These are phyloP conservation scores for Eurytoma adleriae DNA, from an alignment of 2,888 invertebrate species.

Conservation along the genomic window DNA sequence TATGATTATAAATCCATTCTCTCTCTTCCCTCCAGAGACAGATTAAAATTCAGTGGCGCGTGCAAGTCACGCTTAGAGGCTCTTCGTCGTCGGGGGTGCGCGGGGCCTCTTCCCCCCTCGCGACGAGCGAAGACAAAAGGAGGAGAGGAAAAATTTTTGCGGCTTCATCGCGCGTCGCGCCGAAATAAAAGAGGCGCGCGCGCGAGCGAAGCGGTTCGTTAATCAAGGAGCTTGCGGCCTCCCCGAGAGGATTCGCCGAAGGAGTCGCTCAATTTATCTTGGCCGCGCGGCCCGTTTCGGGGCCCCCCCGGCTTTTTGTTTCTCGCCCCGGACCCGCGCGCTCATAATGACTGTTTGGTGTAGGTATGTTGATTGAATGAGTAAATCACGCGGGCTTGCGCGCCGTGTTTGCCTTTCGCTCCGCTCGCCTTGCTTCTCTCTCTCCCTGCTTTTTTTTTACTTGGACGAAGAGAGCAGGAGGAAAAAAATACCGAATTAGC, in stretches of 20 bases:
- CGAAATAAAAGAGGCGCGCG: background rate
- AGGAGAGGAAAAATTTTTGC: slow-evolving; percentile 12
- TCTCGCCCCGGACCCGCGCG: slow-evolving; percentile 2
- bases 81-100: too few relatives aligned
- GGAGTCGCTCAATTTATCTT: slow-evolving; percentile 51
- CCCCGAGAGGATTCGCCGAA: slow-evolving; percentile 33
- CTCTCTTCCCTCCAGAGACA: background rate
- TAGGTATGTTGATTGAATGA: slow-evolving; percentile 57
- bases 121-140: background rate
- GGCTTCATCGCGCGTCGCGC: slow-evolving; percentile 3
- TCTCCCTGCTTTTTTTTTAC: background rate
- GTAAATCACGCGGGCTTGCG: slow-evolving; percentile 44
- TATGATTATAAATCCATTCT: slow-evolving; percentile 43
- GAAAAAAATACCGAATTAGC: slow-evolving; percentile 38
- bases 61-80: slow-evolving; percentile 39
- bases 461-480: background rate
- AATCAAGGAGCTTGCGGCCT: slow-evolving; percentile 41
- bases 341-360: slow-evolving; percentile 54
- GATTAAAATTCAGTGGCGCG: slow-evolving; percentile 31
- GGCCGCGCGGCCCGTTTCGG: slow-evolving; percentile 17
- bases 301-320: slow-evolving; percentile 23
- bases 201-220: slow-evolving; percentile 36
- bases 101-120: too few relatives aligned
- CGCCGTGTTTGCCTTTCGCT: slow-evolving; percentile 12
- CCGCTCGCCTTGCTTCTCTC: background rate